Evolutionary conservation across 2,113 vertebrate genomes (phyloP).

Genomic region (Uria aalge): DNA sequence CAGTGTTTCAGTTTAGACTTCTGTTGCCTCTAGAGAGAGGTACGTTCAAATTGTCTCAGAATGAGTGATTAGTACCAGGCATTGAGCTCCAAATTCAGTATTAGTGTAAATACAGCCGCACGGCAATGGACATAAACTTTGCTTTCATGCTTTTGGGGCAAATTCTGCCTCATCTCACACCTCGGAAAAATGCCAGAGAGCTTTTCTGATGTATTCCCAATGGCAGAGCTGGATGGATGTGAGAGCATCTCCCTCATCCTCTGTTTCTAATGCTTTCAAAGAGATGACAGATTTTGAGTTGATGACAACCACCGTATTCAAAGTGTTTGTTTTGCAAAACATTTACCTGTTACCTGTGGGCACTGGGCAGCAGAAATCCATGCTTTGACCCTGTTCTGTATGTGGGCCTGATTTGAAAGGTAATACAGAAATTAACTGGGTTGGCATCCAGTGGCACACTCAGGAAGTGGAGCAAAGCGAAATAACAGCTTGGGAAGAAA

Average conservation of each 20-base stretch:
- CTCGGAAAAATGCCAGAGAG: background rate
- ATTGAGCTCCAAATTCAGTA: background rate
- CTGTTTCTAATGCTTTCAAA: conserved; percentile 54
- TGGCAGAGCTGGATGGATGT: background rate
- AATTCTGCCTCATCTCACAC: background rate
- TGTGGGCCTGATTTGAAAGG: background rate
- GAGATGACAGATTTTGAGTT: conserved; percentile 2
- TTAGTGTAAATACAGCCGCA: background rate
- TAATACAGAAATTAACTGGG: background rate
- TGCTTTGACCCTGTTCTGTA: background rate
- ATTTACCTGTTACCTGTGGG: background rate
- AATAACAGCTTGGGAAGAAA: background rate
- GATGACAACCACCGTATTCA: background rate
- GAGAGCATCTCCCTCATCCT: background rate
- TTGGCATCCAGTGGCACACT: background rate
- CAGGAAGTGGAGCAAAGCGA: background rate
- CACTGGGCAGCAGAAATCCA: background rate
- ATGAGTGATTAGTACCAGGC: conserved; percentile 31
- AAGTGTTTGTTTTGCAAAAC: background rate
- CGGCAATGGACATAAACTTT: background rate
- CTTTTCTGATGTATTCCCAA: background rate
- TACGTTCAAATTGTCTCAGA: background rate
- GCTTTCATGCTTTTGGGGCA: background rate
- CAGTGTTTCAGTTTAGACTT: conserved; percentile 34
- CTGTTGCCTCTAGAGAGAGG: conserved; percentile 6